Evolutionary conservation across 2,888 invertebrate species (phyloP).

Genomic region (Melieria picta): DNA sequence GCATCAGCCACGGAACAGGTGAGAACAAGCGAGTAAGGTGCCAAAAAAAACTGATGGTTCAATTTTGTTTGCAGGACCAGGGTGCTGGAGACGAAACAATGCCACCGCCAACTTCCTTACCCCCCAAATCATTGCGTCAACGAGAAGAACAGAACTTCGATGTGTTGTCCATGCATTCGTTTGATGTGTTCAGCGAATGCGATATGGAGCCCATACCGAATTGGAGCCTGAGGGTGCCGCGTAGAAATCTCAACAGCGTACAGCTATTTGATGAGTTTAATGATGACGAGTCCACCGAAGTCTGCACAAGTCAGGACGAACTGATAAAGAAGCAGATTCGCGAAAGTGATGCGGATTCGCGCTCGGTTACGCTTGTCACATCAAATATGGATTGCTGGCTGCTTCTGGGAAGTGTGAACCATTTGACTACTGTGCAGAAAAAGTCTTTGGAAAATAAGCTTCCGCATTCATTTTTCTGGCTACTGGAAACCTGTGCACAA

Average conservation of each 20-base stretch:
- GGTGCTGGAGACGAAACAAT: background rate
- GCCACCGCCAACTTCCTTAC: background rate
- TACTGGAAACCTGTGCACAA: constrained; percentile 61
- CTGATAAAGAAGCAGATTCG: background rate
- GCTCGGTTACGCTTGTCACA: constrained; percentile 45
- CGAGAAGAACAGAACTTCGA: constrained; percentile 17
- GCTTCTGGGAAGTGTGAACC: constrained; percentile 49
- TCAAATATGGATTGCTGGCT: constrained; percentile 64
- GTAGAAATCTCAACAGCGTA: constrained; percentile 48
- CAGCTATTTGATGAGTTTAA: constrained; percentile 47
- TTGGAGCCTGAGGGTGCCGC: constrained; percentile 47
- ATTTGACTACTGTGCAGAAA: constrained; percentile 45
- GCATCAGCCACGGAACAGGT: background rate
- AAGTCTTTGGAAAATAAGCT: constrained; percentile 51
- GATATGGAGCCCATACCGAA: constrained; percentile 56
- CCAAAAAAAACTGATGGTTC: too few relatives aligned
- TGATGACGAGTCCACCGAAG: constrained; percentile 42
- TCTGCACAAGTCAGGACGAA: constrained; percentile 11
- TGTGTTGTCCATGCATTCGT: constrained; percentile 42
- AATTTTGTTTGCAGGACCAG: background rate
- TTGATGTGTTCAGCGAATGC: constrained; percentile 52
- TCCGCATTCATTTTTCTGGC: constrained; percentile 61
- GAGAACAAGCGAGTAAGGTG: too few relatives aligned
- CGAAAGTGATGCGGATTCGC: background rate
- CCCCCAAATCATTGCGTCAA: background rate